A percentile compares a stretch with the other conserved stretches of the same genome.
Evolutionary conservation across 1,140 invertebrate genomes (phyloP).

Genomic region (Dreissena rostriformis): DNA sequence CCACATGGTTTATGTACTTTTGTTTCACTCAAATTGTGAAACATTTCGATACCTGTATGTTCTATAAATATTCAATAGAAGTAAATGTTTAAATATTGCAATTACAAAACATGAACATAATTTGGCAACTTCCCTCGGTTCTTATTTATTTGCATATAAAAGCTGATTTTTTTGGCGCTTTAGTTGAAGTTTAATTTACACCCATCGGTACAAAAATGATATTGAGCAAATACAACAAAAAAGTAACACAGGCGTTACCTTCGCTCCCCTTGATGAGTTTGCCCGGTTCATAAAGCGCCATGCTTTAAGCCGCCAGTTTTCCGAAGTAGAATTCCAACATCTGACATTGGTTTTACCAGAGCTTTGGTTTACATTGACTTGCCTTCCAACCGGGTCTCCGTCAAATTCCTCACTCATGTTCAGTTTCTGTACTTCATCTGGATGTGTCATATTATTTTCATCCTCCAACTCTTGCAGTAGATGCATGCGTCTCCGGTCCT

Average conservation of each 20-base stretch:
- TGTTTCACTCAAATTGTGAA: neutral
- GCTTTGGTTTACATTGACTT: too few species aligned
- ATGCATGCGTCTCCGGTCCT: constrained; percentile 55
- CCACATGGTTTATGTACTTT: neutral
- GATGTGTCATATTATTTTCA: too few species aligned
- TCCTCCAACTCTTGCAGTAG: neutral
- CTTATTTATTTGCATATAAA: neutral
- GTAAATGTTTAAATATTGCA: neutral
- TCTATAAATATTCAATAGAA: neutral
- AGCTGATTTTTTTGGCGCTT: neutral
- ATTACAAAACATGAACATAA: neutral
- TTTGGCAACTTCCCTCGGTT: neutral
- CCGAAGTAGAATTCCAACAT: too few species aligned
- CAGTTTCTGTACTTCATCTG: constrained; percentile 5
- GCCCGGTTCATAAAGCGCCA: constrained; percentile 56
- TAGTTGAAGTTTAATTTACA: neutral
- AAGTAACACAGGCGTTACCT: constrained; percentile 9
- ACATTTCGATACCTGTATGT: neutral
- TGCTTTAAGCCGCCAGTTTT: constrained; percentile 9
- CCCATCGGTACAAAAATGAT: neutral
- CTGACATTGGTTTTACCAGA: too few species aligned
- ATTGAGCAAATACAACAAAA: neutral
- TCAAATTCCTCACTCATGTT: too few species aligned
- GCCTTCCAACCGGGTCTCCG: too few species aligned
- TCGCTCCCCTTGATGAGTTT: constrained; percentile 32